Evolutionary conservation across 2,888 invertebrate genomes (phyloP), one percentile per base, ranked within the genome.

Genomic region (Serrognathus titanus): DNA sequence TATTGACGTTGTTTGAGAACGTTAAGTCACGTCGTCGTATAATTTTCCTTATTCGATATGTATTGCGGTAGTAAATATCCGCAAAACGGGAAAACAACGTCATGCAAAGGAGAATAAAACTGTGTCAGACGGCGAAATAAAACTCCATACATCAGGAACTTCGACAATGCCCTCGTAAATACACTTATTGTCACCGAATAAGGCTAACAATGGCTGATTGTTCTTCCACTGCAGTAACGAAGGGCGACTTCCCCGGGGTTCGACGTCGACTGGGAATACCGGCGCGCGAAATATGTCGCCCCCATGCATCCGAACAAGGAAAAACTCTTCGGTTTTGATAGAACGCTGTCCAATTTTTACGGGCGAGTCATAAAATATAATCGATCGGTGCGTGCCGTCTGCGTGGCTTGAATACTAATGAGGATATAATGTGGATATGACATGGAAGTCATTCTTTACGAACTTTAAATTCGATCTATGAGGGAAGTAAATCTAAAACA

Each of bases 161-260:
- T 52, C 54, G 63, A 68, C 68, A 68, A 68, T 68, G 53, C 60
- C 51, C 24, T 59, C 60, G 64, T 65, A 68, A 67, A 68, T 68
- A 68, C 58, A 68, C 63, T 63, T 63, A 63, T 65, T 68, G 66
- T 67, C 65, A 61, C 66, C 58, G 61, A 63, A 63, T 65, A 65
- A 61, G 65, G 60, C 62, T 63, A 63, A 68, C 68, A 68, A 68
- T 68, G 62, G 64, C 53, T 67, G 65, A 68, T 68, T 68, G 68
- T 68, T 68, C 66, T 60, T 63, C 66, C 61, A 48, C 59, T 60
- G 61, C 56, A 56, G 56, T 58, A 60, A 63, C 63, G 59, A 58
- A 62, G 62, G 62, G 56, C 60, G 60, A 48, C 64, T 50, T 64
- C 63, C 64, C 64, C 59, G 52, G 53, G 59, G 35, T 31, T 31